Conservation (phyloP, 2,888 invertebrate genomes). For the Blastobasis lacticolella region DNA sequence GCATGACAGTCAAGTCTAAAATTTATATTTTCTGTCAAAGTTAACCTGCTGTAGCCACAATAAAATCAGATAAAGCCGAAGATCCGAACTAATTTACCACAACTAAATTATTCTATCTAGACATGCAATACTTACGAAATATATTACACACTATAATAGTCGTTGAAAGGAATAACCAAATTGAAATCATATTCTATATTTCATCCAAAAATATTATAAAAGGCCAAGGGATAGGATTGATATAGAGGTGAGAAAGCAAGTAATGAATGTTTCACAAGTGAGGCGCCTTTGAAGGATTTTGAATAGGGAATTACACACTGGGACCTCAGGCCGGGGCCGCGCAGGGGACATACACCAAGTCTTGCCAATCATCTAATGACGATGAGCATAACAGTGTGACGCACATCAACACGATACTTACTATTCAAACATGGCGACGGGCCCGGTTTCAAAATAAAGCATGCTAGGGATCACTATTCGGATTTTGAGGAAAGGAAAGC, state of each 20-base stretch:
- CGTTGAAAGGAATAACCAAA: constrained; percentile 20
- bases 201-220: constrained; percentile 17
- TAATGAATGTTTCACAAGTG: constrained; percentile 69
- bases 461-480: too few species aligned
- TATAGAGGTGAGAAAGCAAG: constrained; percentile 37
- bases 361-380: constrained; percentile 54
- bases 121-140: constrained; percentile 16
- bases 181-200: constrained; percentile 7
- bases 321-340: constrained; percentile 53
- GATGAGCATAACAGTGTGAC: constrained; percentile 69
- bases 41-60: too few species aligned
- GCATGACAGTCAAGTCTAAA: too few species aligned
- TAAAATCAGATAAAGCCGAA: too few species aligned
- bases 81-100: too few species aligned
- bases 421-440: constrained; percentile 58
- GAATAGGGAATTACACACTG: constrained; percentile 35
- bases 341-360: constrained; percentile 55
- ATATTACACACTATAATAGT: constrained; percentile 21
- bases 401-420: constrained; percentile 70
- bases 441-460: constrained; percentile 25
- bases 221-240: constrained; percentile 18
- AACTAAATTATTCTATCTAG: background rate
- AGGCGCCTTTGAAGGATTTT: constrained; percentile 64
- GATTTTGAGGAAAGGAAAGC: too few species aligned
- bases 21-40: too few species aligned